phyloP scores from a whole-genome alignment of 1,140 invertebrate species.

The Branchinecta lindahli region DNA sequence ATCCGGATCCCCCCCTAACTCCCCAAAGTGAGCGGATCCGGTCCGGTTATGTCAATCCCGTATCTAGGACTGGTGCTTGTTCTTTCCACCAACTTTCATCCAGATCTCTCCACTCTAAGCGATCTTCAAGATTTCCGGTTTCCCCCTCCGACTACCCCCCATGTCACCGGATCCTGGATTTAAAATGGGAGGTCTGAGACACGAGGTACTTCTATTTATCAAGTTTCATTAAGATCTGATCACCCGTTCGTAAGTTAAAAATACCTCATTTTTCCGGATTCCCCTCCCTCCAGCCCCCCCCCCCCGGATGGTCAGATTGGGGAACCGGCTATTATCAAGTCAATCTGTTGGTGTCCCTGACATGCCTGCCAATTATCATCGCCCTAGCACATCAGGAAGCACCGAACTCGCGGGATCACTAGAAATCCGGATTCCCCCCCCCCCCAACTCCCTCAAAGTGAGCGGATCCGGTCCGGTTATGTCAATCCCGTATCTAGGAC shows the following conservation, averaged over 20 bases:
- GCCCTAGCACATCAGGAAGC: too few relatives aligned
- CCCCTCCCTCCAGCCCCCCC: neutral
- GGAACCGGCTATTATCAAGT: neutral
- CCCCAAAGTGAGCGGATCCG: neutral
- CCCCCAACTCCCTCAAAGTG: too few relatives aligned
- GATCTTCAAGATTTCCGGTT: conserved; percentile 3
- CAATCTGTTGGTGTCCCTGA: neutral
- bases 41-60: too few relatives aligned
- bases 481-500: too few relatives aligned
- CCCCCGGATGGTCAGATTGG: conserved; percentile 7
- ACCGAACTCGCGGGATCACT: too few relatives aligned
- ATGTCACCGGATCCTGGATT: neutral
- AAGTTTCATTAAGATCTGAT: conserved; percentile 9
- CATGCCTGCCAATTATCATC: too few relatives aligned
- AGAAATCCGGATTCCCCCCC: too few relatives aligned
- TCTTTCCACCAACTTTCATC: conserved; percentile 3
- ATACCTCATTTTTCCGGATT: conserved; percentile 6
- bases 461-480: too few relatives aligned
- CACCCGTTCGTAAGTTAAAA: conserved; percentile 8
- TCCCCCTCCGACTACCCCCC: neutral
- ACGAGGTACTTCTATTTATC: neutral
- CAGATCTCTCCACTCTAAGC: too few relatives aligned
- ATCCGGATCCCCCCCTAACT: neutral
- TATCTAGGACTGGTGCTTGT: conserved; percentile 4
- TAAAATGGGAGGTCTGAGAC: conserved; percentile 5